Conservation (phyloP, 2,888 invertebrate genomes). For the Limulus polyphemus region DNA sequence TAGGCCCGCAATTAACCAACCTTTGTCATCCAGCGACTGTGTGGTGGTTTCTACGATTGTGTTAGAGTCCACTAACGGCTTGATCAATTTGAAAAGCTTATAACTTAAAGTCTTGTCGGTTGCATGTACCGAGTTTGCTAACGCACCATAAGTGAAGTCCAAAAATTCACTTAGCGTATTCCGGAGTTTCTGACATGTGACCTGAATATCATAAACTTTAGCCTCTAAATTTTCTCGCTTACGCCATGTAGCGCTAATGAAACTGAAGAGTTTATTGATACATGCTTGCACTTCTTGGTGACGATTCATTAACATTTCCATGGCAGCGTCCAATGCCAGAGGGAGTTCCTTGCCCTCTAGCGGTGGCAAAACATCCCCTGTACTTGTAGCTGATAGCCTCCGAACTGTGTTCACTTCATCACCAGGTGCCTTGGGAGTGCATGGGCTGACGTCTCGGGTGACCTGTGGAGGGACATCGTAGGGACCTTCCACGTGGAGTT, state of each 20-base stretch:
- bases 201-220: conserved; percentile 66
- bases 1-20: conserved; percentile 62
- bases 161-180: conserved; percentile 73
- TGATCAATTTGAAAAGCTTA: conserved; percentile 63
- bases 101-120: conserved; percentile 57
- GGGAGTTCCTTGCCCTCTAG: conserved; percentile 42
- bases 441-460: conserved; percentile 33
- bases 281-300: conserved; percentile 69
- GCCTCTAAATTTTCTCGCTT: conserved; percentile 61
- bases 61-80: conserved; percentile 65
- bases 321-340: conserved; percentile 58
- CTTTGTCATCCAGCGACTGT: conserved; percentile 56
- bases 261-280: conserved; percentile 60
- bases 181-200: conserved; percentile 60
- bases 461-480: conserved; percentile 41
- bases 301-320: conserved; percentile 58
- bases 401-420: conserved; percentile 12
- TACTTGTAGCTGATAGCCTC: conserved; percentile 3
- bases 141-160: conserved; percentile 73
- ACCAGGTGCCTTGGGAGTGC: conserved; percentile 1
- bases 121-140: conserved; percentile 62
- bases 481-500: conserved; percentile 25
- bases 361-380: not conserved
- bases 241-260: conserved; percentile 61
- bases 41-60: conserved; percentile 64